Conservation (phyloP, 2,888 invertebrate genomes). For the Liodrosophila aerea region DNA sequence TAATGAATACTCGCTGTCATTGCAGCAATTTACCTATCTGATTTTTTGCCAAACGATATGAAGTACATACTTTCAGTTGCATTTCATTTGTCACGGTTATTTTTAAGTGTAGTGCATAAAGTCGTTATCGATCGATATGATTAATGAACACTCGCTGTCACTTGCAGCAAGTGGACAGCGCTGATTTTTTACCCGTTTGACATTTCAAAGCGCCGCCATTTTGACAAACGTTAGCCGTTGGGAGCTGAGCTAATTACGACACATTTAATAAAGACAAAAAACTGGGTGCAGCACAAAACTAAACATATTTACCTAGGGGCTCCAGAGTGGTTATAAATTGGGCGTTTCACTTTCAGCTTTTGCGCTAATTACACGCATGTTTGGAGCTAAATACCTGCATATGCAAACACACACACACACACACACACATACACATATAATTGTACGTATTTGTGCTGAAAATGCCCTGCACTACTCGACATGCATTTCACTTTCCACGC, state of each 20-base stretch:
- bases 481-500: slow-evolving; percentile 55
- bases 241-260: slow-evolving; percentile 51
- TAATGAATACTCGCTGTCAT: no score
- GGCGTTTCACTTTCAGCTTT: slow-evolving; percentile 46
- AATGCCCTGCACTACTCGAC: slow-evolving; percentile 5
- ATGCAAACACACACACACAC: neutral
- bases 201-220: slow-evolving; percentile 15
- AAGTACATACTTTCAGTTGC: no score
- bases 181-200: slow-evolving; percentile 15
- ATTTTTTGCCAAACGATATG: no score
- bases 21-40: no score
- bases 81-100: no score
- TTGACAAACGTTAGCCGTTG: slow-evolving; percentile 16
- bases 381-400: neutral
- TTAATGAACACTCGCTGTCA: neutral
- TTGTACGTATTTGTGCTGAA: neutral
- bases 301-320: slow-evolving; percentile 47
- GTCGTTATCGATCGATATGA: slow-evolving; percentile 24
- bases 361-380: slow-evolving; percentile 42
- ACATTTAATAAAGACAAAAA: slow-evolving; percentile 45
- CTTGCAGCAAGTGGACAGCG: slow-evolving; percentile 1
- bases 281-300: slow-evolving; percentile 55
- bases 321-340: slow-evolving; percentile 23
- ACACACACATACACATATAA: neutral
- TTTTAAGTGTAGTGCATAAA: no score